Base-by-base conservation (phyloP, 2,113 vertebrate species). In the Barnardius zonarius region DNA sequence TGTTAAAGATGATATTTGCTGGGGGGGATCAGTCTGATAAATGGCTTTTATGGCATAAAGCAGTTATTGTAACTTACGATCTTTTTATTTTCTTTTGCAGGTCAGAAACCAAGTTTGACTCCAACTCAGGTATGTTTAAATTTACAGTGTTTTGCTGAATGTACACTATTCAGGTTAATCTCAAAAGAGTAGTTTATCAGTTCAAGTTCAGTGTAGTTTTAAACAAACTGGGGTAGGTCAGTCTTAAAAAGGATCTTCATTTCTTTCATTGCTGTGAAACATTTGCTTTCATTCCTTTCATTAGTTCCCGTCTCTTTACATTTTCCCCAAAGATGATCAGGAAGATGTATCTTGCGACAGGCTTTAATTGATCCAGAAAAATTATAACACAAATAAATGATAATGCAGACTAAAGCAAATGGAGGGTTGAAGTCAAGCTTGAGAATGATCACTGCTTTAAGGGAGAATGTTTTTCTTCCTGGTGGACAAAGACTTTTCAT, bases 41-140 rank as follows among this genome's bases (percentile, higher is more conserved):
- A 80, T 83, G 41, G 23, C 63, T 95, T 87, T 76, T 80, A 70
- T 86, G 63, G 92, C 78, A 83, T 95, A 96, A 94, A 96, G 55
- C 77, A 74, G 43, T 89, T 95, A 91, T 96, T 96, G 83, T 95
- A 91, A 96, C 92, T 79, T 97, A 95, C 1, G 2, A 92, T 83
- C 54, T 96, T 91, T 96, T 86, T 95, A 67, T 97, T 96, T 98
- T 79, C 46, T 80, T 93, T 98, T 98, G 31, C 93, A 99, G 99
- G 97, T 99, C 99, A 67, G 98, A 97, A 97, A 98, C 98, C 70
- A 99, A 99, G 97, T 99, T 99, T 98, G 99, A 99, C 98, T 99
- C 99, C 9, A 98, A 98, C 93, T 99, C 99, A 98, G 99, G 99
- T 99, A 98, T 97, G 98, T 98, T 98, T 97, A 97, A 77, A 97